phyloP scores from a whole-genome alignment of 2,888 invertebrate species.

The Drosophila greeni region DNA sequence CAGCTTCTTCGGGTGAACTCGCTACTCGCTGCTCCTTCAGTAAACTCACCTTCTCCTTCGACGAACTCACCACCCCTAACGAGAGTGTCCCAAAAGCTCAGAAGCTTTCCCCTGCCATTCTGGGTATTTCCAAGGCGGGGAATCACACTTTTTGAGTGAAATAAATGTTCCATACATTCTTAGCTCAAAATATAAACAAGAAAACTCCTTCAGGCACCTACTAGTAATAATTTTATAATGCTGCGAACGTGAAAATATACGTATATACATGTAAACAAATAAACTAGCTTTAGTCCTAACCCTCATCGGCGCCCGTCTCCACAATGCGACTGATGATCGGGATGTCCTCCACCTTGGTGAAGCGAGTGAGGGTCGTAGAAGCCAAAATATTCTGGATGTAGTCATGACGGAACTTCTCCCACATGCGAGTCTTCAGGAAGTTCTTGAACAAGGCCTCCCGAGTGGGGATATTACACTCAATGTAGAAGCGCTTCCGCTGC shows the following conservation, averaged over 20 bases:
- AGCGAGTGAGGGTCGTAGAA: slow-evolving; percentile 45
- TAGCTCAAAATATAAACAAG: neutral
- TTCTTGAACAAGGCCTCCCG: slow-evolving; percentile 71
- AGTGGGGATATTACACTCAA: slow-evolving; percentile 76
- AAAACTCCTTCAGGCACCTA: no score
- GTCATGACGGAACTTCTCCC: slow-evolving; percentile 73
- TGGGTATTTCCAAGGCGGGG: neutral
- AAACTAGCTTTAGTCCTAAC: no score
- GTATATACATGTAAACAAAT: neutral
- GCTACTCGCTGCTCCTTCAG: no score
- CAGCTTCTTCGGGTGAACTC: no score
- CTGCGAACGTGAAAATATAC: slow-evolving; percentile 16
- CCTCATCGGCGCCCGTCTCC: slow-evolving; percentile 56
- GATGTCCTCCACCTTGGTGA: slow-evolving; percentile 69
- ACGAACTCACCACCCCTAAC: neutral
- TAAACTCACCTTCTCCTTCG: no score
- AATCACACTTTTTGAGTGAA: neutral
- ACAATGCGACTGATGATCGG: slow-evolving; percentile 77
- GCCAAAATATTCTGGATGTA: slow-evolving; percentile 62
- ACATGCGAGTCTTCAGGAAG: slow-evolving; percentile 73
- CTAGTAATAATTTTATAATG: slow-evolving; percentile 8
- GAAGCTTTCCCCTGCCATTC: neutral
- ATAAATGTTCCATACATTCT: neutral
- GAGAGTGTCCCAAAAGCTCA: slow-evolving; percentile 4
- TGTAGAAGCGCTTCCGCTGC: slow-evolving; percentile 73